These are phyloP conservation scores for Acrocephalus arundinaceus DNA, from an alignment of 2,113 vertebrate genomes.

Conservation along the genomic window DNA sequence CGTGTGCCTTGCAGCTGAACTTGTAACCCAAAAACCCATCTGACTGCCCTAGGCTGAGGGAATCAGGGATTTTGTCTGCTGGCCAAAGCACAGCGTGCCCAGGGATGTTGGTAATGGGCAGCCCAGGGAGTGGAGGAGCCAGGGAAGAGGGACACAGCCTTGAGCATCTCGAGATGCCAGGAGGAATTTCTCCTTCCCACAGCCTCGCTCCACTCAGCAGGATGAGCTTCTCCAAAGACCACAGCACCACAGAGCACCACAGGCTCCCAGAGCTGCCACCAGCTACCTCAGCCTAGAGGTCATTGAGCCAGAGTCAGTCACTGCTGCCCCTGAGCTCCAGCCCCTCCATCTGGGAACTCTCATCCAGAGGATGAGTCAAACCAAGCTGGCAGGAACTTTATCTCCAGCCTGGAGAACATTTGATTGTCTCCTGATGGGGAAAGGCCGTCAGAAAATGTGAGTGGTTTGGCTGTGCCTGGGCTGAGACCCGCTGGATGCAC, in stretches of 20 bases:
- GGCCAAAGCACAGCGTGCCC: neutral
- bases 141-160: neutral
- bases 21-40: neutral
- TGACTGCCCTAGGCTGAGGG: neutral
- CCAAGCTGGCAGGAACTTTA: neutral
- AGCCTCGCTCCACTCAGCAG: rapidly evolving
- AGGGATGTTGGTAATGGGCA: neutral
- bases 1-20: neutral
- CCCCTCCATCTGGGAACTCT: neutral
- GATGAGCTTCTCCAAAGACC: neutral
- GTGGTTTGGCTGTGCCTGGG: neutral
- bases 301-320: neutral
- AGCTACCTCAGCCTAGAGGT: neutral
- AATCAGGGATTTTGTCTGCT: neutral
- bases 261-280: neutral
- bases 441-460: neutral
- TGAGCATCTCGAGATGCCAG: neutral
- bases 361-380: neutral
- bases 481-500: rapidly evolving
- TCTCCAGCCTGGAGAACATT: neutral
- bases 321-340: neutral
- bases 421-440: constrained; percentile 15
- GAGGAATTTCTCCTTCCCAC: neutral
- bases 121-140: neutral
- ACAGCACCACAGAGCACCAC: neutral